Evolutionary conservation across 1,140 invertebrate genomes (phyloP), one percentile per base, ranked within the genome.

Genomic region (Akabosia matsudoensis): DNA sequence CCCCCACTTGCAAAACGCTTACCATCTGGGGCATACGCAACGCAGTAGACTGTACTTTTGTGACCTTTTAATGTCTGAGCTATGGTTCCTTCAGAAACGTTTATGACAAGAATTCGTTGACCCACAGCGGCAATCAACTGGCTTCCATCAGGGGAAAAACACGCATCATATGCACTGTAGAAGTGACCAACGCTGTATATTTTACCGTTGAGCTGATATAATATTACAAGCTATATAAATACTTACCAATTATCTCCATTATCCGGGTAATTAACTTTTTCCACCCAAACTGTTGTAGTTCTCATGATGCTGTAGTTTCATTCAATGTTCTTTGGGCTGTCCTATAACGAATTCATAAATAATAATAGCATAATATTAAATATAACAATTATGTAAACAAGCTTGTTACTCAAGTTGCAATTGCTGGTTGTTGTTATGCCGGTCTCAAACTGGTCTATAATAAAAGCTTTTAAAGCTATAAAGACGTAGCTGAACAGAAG

Each of bases 1-100:
- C 95, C 92, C 18, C 97, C 97, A 72, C 96, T 98, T 1, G 97
- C 97, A 90, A 99, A 99, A 82, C 93, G 90, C 84, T 97, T 96
- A 0, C 97, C 97, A 90, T 99, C 97, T 82, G 88, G 91, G 1
- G 96, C 91, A 86, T 97, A 99, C 34, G 90, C 90, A 0, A 99
- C 92, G 83, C 94, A 93, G 85, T 97, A 94, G 0, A 99, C 96
- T 61, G 90, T 90, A 78, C 97, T 96, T 86, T 97, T 97, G 84
- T 99, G 97, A 1, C 91, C 89, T 88, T 96, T 96, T 0, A 99
- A 86, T 13, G 96, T 89, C 84, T 97, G 94, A 67, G 99, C 89
- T 10, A 98, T 87, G 16, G 91, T 90, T 26, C 97, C 97, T 87
- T 98, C 94, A 81, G 87, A 90, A 0, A 94, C 91, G 85, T 98